Percentiles rank a stretch among this genome's conserved stretches.
phyloP scores from a whole-genome alignment of 1,140 invertebrate species.

The Trigoniulus corallinus region DNA sequence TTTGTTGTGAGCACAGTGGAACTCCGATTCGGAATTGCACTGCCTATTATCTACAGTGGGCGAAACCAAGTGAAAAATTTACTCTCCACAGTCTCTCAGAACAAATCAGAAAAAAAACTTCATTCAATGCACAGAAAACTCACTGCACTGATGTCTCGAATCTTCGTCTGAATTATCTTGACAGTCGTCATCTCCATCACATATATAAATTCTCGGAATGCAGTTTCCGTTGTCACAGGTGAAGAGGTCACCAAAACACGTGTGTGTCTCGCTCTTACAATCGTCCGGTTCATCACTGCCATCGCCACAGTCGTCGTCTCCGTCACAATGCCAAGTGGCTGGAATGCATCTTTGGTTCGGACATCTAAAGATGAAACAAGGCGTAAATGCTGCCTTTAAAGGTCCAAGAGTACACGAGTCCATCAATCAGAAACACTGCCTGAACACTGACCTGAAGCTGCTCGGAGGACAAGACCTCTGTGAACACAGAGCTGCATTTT shows the following conservation, averaged over 20 bases:
- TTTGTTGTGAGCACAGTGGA: slow-evolving; percentile 75
- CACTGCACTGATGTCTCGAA: slow-evolving; percentile 71
- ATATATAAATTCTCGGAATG: slow-evolving; percentile 90
- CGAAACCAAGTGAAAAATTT: slow-evolving; percentile 8
- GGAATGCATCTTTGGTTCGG: slow-evolving; percentile 35
- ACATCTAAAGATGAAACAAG: slow-evolving; percentile 19
- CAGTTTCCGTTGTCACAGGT: slow-evolving; percentile 95
- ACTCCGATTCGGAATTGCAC: slow-evolving; percentile 81
- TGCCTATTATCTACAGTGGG: slow-evolving; percentile 51
- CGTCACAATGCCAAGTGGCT: slow-evolving; percentile 83
- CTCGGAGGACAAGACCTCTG: slow-evolving; percentile 76
- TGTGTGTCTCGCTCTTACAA: slow-evolving; percentile 81
- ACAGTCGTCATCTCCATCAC: slow-evolving; percentile 91
- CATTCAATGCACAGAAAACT: slow-evolving; percentile 25
- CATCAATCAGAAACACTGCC: neutral
- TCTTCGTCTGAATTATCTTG: slow-evolving; percentile 84
- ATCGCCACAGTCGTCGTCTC: slow-evolving; percentile 77
- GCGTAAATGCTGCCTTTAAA: neutral
- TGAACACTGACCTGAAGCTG: slow-evolving; percentile 44
- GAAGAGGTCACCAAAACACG: slow-evolving; percentile 86
- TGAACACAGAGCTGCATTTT: slow-evolving; percentile 74
- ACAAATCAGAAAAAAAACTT: neutral
- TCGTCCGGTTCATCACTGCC: slow-evolving; percentile 72
- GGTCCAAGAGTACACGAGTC: neutral
- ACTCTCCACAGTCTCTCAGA: neutral